Base-by-base conservation (phyloP, 1,140 invertebrate genomes). In the Tetraneura akinire region DNA sequence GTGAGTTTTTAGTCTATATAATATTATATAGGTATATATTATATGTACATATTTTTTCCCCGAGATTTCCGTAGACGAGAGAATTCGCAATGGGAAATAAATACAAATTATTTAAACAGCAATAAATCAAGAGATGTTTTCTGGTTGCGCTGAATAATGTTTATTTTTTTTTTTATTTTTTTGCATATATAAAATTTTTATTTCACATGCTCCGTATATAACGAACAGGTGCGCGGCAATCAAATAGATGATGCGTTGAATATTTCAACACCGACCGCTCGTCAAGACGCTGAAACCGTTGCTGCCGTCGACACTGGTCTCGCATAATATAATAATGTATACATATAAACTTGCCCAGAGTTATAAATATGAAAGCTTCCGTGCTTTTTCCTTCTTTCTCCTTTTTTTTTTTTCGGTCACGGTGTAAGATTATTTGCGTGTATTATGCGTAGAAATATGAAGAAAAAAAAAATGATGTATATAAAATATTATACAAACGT, bases 181-280 rank as follows among this genome's bases (percentile, higher is more conserved):
- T 6, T 45, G 0, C 37, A 21, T 8, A 68, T 14, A 47, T 68
- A 11, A 23, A 68, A 68, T 68, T 68, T 68, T 68, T 47, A 68
- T 68, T 68, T 68, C 37, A 45, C 64, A 21, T 68, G 64, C 21
- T 47, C 42, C 23, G 23, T 21, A 68, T 21, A 68, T 21, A 23
- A 37, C 21, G 42, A 68, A 68, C 66, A 68, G 66, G 66, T 68
- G 66, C 66, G 42, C 45, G 13, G 42, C 66, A 68, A 68, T 68
- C 66, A 68, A 68, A 68, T 68, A 68, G 66, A 68, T 47, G 66
- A 68, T 68, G 37, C 23, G 42, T 23, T 68, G 66, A 68, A 68
- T 68, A 68, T 68, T 68, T 68, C 42, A 68, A 68, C 66, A 26
- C 37, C 66, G 66, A 68, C 66, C 66, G 42, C 66, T 68, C 47